Evolutionary conservation across 2,113 vertebrate species (phyloP), one percentile per base, ranked within the genome.

Genomic region (Okapia johnstoni): DNA sequence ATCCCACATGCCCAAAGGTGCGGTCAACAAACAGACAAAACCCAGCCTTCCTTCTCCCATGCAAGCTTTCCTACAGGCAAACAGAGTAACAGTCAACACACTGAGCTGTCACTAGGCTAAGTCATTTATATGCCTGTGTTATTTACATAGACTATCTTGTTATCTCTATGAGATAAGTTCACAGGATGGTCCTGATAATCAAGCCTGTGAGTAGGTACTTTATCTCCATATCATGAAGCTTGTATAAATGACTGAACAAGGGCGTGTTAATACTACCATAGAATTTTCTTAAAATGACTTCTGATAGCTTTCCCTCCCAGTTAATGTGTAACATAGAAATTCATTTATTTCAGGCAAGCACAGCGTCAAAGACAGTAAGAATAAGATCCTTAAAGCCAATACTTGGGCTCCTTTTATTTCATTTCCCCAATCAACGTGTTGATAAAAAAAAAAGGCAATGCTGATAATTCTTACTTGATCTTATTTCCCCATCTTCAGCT

Each of bases 401-500:
- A 17, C 19, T 76, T 76, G 40, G 90, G 52, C 6, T 63, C 25
- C 11, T 13, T 26, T n/a, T 25, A 77, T 85, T 88, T 60, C 52
- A 76, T 76, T 95, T 95, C 40, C n/a, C 80, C 10, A 85, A 52
- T 54, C 17, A 80, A 88, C n/a, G 23, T 36, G 8, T 9, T 84
- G 43, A 55, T 33, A 30, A 77, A 46, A 80, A 63, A 58, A 76
- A 88, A 17, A 17, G 46, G 61, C 26, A 79, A 73, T 40, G 10
- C 7, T 94, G 6, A 97, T 93, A 96, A 87, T 93, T 98, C 99
- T 99, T 99, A 99, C 99, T 99, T 98, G 99, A 99, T 99, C 99
- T 99, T 98, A 99, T 99, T 98, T 99, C 99, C 46, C 99, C 99
- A 98, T 99, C 99, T 98, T 99, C 99, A 98, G 99, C 98, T 97